These are phyloP conservation scores for Grammomys dolichurus DNA, from an alignment of 2,113 vertebrate species.

Conservation along the genomic window DNA sequence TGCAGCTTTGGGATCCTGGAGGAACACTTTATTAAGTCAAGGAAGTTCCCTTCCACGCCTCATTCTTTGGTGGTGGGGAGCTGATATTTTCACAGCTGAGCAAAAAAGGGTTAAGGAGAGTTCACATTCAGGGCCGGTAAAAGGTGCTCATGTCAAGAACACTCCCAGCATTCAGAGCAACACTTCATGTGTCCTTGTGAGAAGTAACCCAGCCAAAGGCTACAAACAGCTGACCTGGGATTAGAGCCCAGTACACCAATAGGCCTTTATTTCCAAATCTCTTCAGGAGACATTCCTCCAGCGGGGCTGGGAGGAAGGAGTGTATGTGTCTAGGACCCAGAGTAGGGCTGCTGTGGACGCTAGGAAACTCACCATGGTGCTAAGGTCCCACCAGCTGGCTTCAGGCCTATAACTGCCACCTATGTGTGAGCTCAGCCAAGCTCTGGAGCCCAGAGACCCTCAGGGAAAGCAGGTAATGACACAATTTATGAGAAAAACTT, in stretches of 20 bases:
- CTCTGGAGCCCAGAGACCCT: no score
- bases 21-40: background rate
- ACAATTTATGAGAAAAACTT: background rate
- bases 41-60: background rate
- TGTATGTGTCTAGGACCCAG: fast-evolving
- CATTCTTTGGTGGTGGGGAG: background rate
- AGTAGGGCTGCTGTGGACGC: fast-evolving
- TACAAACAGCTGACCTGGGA: fast-evolving
- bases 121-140: background rate
- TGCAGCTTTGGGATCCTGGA: background rate
- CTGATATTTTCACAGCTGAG: background rate
- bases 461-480: fast-evolving
- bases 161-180: no score
- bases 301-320: background rate
- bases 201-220: background rate
- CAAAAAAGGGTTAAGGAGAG: background rate
- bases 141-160: background rate
- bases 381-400: no score
- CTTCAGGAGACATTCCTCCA: background rate
- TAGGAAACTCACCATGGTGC: background rate
- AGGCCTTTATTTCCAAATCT: background rate
- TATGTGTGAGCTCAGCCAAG: background rate
- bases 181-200: background rate
- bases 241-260: background rate
- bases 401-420: background rate